These are phyloP conservation scores for Drosophila antonietae DNA, from an alignment of 2,888 invertebrate genomes.

Conservation along the genomic window DNA sequence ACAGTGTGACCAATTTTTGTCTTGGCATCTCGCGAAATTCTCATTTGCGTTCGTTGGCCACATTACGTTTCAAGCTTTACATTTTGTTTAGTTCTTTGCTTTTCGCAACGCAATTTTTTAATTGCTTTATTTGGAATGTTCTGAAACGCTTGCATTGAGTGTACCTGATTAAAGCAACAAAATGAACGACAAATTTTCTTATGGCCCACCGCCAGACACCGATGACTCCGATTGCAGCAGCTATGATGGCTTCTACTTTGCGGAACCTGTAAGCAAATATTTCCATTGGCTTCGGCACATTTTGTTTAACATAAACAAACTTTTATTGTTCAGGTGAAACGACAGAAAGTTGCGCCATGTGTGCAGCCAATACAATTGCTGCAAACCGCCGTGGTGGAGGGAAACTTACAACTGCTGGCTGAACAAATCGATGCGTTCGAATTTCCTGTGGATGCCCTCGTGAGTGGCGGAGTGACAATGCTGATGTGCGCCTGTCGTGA, in stretches of 20 bases:
- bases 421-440: constrained; percentile 60
- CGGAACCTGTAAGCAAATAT: constrained; percentile 70
- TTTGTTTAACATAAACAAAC: not conserved
- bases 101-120: constrained; percentile 48
- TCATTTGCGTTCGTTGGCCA: constrained; percentile 14
- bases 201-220: constrained; percentile 75
- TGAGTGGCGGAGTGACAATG: constrained; percentile 67
- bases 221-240: constrained; percentile 82
- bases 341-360: constrained; percentile 15
- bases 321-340: constrained; percentile 40
- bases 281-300: not conserved
- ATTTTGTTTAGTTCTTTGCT: constrained; percentile 48
- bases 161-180: not conserved
- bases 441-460: constrained; percentile 57
- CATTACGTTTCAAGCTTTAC: constrained; percentile 29
- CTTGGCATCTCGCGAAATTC: not conserved
- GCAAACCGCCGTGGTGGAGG: constrained; percentile 62
- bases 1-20: constrained; percentile 29
- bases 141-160: constrained; percentile 12
- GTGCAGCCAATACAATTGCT: constrained; percentile 60
- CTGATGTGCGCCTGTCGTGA: constrained; percentile 75
- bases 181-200: constrained; percentile 44
- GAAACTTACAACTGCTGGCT: constrained; percentile 61
- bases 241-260: constrained; percentile 83
- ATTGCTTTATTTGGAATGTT: constrained; percentile 14